Percentiles rank a stretch among this genome's conserved stretches.
These are phyloP conservation scores for Eurypyga helias DNA, from an alignment of 2,113 vertebrate species.

Conservation along the genomic window DNA sequence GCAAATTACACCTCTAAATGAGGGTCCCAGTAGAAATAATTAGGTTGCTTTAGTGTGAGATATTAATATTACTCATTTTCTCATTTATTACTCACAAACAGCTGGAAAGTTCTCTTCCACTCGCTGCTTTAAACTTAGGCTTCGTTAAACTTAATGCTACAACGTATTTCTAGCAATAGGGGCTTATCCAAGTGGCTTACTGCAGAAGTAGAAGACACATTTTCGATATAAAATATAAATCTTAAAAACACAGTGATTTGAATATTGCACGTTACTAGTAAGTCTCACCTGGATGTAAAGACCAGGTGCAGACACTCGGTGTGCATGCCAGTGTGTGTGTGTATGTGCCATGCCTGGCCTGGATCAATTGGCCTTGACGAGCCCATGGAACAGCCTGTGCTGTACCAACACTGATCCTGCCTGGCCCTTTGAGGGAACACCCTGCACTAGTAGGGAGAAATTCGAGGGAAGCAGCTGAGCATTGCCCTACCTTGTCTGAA, in stretches of 20 bases:
- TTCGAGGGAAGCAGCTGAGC: background rate
- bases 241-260: background rate
- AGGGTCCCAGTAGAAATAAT: background rate
- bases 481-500: background rate
- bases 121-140: background rate
- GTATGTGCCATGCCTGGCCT: background rate
- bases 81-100: background rate
- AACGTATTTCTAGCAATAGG: background rate
- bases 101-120: background rate
- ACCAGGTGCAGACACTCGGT: accelerated
- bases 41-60: background rate
- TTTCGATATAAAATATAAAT: background rate
- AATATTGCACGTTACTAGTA: background rate
- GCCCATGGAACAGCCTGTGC: too few species aligned
- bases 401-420: background rate
- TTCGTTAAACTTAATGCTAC: background rate
- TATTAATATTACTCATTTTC: background rate
- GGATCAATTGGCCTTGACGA: background rate
- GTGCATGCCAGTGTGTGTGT: too few species aligned
- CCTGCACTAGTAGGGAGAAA: background rate
- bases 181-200: background rate
- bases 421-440: accelerated
- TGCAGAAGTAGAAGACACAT: accelerated
- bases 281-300: accelerated
- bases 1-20: conserved; percentile 36